Evolutionary conservation across 2,797 vertebrate genomes (phyloP).

Genomic region (Xenentodon cancila): DNA sequence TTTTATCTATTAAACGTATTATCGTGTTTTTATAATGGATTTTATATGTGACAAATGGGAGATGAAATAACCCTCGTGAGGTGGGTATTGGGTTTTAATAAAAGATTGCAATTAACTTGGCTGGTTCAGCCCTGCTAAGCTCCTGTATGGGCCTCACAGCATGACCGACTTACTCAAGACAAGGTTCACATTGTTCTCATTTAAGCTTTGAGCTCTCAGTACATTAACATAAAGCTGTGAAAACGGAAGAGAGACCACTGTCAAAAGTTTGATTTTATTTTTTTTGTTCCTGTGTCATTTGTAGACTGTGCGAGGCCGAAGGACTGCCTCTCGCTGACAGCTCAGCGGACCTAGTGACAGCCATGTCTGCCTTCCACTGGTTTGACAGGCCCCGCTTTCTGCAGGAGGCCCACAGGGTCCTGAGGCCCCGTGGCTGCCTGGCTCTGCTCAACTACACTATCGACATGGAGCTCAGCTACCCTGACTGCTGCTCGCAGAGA

Average conservation of each 20-base stretch:
- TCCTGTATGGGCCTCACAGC: neutral
- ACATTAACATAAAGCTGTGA: neutral
- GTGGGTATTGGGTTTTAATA: neutral
- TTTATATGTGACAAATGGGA: neutral
- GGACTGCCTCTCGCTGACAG: constrained; percentile 76
- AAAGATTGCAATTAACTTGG: too few species aligned
- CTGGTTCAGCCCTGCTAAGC: neutral
- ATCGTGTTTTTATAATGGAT: too few species aligned
- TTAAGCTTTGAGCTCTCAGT: neutral
- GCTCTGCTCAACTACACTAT: constrained; percentile 81
- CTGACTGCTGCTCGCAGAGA: constrained; percentile 66
- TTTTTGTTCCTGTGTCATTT: constrained; percentile 1
- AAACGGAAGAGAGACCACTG: neutral
- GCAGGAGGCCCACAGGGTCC: constrained; percentile 77
- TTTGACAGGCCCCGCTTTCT: constrained; percentile 81
- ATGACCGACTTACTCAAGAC: constrained; percentile 26
- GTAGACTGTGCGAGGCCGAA: constrained; percentile 82
- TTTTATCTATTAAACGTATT: too few species aligned
- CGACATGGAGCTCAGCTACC: constrained; percentile 77
- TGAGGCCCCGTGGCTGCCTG: constrained; percentile 81
- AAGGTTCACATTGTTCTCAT: constrained; percentile 17
- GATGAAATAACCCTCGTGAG: neutral
- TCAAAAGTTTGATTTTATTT: constrained; percentile 15
- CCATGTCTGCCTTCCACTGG: constrained; percentile 87
- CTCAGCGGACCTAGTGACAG: constrained; percentile 82